Conservation (phyloP, 1,140 invertebrate species). For the Chrysopa pallens region DNA sequence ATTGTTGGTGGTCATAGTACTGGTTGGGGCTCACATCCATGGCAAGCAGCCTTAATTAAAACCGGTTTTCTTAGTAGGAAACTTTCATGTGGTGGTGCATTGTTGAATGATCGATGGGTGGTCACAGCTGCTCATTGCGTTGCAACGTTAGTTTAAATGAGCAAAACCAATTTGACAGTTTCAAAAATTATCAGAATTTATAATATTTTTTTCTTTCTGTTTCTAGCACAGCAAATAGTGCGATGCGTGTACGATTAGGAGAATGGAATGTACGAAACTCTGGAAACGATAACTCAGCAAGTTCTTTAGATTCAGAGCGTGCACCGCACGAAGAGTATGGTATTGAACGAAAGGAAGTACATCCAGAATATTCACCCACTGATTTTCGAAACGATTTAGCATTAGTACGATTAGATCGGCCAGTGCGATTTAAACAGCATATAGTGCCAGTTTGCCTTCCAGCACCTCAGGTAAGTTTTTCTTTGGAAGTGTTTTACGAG, state of each 20-base stretch:
- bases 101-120: conserved; percentile 80
- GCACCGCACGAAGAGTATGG: conserved; percentile 73
- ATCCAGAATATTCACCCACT: conserved; percentile 70
- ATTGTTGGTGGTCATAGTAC: conserved; percentile 86
- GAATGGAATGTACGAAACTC: conserved; percentile 81
- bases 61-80: conserved; percentile 78
- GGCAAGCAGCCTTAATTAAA: conserved; percentile 88
- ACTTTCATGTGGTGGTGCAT: conserved; percentile 74
- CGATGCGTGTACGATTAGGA: conserved; percentile 69
- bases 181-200: not conserved
- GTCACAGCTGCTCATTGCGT: conserved; percentile 79
- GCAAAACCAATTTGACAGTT: not conserved
- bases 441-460: conserved; percentile 66
- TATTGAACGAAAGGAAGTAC: conserved; percentile 76
- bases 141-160: conserved; percentile 49
- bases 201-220: not conserved
- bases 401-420: conserved; percentile 56
- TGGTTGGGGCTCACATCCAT: conserved; percentile 82
- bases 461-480: conserved; percentile 15
- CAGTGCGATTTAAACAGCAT: conserved; percentile 72
- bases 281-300: not conserved
- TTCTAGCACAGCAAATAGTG: conserved; percentile 57
- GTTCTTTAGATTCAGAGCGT: conserved; percentile 30
- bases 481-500: not conserved
- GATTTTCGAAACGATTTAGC: conserved; percentile 84